Evolutionary conservation across 1,140 invertebrate genomes (phyloP), one percentile per base, ranked within the genome.

Genomic region (Anadara kagoshimensis): DNA sequence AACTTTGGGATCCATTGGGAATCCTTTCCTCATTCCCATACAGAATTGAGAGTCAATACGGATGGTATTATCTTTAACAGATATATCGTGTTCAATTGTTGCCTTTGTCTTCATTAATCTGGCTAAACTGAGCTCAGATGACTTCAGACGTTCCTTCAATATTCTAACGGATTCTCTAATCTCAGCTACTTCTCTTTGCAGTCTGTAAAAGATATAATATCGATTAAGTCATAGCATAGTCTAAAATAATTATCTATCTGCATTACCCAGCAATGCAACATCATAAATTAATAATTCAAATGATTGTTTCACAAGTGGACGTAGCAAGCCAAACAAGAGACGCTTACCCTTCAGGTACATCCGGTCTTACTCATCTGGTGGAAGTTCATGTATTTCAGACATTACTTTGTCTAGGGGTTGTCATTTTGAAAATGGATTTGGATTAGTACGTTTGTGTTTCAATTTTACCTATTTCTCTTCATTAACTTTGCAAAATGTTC

Each of bases 1-100:
- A 12, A 89, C 83, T 82, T 89, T 88, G 26, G 86, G 87, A 67
- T 89, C 88, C 86, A 87, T 89, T 43, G 88, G 88, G 80, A 88
- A 98, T 22, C 94, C 94, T 70, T 96, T 92, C 69, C 97, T 91
- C 76, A 98, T 91, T 24, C 96, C 95, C 90, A 96, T 93, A 85
- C 97, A 97, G 90, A 96, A 95, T 88, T 97, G 95, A 57, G 94
- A 91, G 90, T 98, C 97, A 73, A 98, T 96, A 83, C 96, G 95
- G 51, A 98, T 90, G 10, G 95, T 93, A 85, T 97, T 96, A 47
- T 95, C 93, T 91, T 98, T 98, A 80, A 94, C 92, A 36, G 94
- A 93, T 54, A 98, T 91, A 89, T 98, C 96, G 61, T 94, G 92
- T 88, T 98, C 96, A 24, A 98, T 90, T 53, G 92, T 93, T 41